Base-by-base conservation (phyloP, 2,113 vertebrate species). In the Tachysurus fulvidraco region DNA sequence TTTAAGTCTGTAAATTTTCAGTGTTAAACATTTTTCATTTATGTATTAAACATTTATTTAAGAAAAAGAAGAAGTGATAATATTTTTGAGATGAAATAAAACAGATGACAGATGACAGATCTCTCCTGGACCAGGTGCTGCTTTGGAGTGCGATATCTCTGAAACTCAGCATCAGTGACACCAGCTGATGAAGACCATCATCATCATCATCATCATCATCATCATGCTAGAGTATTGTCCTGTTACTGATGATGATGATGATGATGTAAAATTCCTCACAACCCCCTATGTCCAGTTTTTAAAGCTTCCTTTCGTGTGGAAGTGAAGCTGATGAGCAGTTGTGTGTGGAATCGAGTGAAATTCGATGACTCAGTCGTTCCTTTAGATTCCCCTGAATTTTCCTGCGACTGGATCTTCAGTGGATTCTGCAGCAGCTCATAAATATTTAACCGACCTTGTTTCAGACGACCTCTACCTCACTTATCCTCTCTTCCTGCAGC, bases 341-440 rank as follows among this genome's bases (percentile, higher is more conserved):
- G 67, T 67, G 65, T 36, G 65, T 74, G 71, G 8, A 9, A 25
- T 25, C 25, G 59, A 25, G 21, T 46, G 4, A 12, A 46, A 46
- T 44, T 9, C 10, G 12, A 0, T 46, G 69, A 73, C 36, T 73
- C 69, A 12, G 69, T 36, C 4, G 2, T 36, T 36, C 2, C 0
- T 6, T 67, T 30, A 4, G 71, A 12, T 76, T 76, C 14, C 30
- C 8, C 30, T 3, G 19, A 44, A 11, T 44, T 73, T 73, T 23
- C 21, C 41, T 41, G 30, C 30, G 14, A 8, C 13, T 23, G 69
- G 23, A 44, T 73, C 21, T 41, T 50, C 73, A n/a, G 44, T 2
- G 2, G 36, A 12, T 57, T 79, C 52, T 79, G 76, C 76, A 30
- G 76, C 52, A 79, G 17, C 76, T 79, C 76, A 57, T 79, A 21